phyloP scores from a whole-genome alignment of 2,888 invertebrate species.

The Galeruca laticollis region DNA sequence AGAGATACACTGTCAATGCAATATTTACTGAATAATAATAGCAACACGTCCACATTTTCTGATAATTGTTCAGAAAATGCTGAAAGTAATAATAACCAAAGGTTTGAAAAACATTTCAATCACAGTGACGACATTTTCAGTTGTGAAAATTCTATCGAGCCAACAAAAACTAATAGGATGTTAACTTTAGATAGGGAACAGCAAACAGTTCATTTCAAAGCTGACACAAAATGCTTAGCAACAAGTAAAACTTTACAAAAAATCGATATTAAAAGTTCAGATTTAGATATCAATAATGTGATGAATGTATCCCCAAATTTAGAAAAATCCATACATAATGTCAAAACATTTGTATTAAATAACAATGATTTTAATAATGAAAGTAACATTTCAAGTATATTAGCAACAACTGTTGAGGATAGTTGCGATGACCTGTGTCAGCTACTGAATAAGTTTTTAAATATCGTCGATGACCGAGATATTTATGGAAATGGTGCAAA shows the following conservation, averaged over 20 bases:
- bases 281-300: neutral
- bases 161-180: neutral
- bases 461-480: neutral
- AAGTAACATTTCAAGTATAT: neutral
- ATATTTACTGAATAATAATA: neutral
- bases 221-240: neutral
- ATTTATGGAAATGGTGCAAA: neutral
- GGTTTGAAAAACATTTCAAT: neutral
- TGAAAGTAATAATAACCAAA: neutral
- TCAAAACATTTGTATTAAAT: neutral
- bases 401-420: neutral
- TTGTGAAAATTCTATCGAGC: neutral
- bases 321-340: too few relatives aligned
- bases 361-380: neutral
- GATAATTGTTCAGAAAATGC: neutral
- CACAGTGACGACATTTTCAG: neutral
- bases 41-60: neutral
- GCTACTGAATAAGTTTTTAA: neutral
- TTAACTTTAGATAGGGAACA: neutral
- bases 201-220: neutral
- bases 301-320: too few relatives aligned
- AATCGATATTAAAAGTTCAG: neutral
- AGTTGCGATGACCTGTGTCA: neutral
- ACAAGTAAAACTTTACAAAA: neutral
- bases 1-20: neutral